Evolutionary conservation across 2,113 vertebrate species (phyloP).

Genomic region (Noctilio leporinus): DNA sequence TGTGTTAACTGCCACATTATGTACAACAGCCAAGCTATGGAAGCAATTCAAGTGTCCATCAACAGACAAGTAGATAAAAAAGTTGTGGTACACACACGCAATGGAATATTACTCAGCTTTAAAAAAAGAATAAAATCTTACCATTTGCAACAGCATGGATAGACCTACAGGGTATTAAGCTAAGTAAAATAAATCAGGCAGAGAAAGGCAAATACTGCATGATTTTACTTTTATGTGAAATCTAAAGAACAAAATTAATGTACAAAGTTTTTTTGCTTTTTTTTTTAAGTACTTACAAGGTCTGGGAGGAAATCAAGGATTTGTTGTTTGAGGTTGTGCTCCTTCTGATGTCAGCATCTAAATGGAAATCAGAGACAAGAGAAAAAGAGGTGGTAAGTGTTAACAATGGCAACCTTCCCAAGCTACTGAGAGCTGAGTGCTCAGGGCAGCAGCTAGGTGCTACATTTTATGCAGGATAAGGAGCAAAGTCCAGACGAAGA

Average conservation of each 20-base stretch:
- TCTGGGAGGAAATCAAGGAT: slow-evolving; percentile 86
- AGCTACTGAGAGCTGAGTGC: background rate
- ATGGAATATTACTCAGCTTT: background rate
- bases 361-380: slow-evolving; percentile 58
- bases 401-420: background rate
- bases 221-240: background rate
- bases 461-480: background rate
- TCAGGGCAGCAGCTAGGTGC: background rate
- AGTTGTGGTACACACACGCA: background rate
- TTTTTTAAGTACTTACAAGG: slow-evolving; percentile 81
- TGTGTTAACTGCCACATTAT: background rate
- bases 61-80: background rate
- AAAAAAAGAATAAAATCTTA: background rate
- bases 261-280: background rate
- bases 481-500: background rate
- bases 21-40: background rate
- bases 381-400: background rate
- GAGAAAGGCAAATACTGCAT: background rate
- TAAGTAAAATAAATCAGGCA: background rate
- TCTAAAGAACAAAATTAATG: background rate
- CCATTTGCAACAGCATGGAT: background rate
- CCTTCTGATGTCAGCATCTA: slow-evolving; percentile 92
- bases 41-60: background rate
- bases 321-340: slow-evolving; percentile 79
- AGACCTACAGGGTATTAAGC: background rate